These are phyloP conservation scores for Glaucomys volans DNA, from an alignment of 2,113 vertebrate genomes.

Conservation along the genomic window DNA sequence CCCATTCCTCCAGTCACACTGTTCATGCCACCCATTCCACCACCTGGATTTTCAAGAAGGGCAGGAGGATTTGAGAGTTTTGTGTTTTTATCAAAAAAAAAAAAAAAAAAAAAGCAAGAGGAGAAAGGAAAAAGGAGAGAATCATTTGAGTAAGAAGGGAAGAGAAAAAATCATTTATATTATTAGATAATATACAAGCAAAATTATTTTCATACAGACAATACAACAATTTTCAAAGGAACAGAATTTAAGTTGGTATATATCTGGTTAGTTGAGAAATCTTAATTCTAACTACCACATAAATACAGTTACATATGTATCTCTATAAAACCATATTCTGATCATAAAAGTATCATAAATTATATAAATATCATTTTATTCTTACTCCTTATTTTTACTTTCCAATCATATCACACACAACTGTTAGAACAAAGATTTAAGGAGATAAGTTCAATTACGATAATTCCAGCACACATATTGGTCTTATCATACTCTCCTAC, in stretches of 20 bases:
- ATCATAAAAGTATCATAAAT: slow-evolving; percentile 54
- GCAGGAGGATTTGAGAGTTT: slow-evolving; percentile 15
- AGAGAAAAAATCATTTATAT: slow-evolving; percentile 50
- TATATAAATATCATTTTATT: slow-evolving; percentile 31
- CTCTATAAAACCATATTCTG: slow-evolving; percentile 11
- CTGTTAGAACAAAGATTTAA: slow-evolving; percentile 16
- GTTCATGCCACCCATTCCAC: slow-evolving; percentile 93
- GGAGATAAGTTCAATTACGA: slow-evolving; percentile 6
- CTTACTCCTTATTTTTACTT: slow-evolving; percentile 39
- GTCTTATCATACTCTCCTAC: not conserved
- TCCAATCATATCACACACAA: slow-evolving; percentile 13
- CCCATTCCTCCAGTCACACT: slow-evolving; percentile 91
- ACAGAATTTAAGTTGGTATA: slow-evolving; percentile 44
- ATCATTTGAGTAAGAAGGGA: slow-evolving; percentile 38
- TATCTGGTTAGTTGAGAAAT: slow-evolving; percentile 37
- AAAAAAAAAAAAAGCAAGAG: slow-evolving; percentile 59
- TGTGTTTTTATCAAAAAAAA: slow-evolving; percentile 48
- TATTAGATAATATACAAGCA: slow-evolving; percentile 42
- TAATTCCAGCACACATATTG: not conserved
- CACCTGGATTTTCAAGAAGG: slow-evolving; percentile 78
- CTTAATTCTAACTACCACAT: slow-evolving; percentile 26
- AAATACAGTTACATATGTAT: slow-evolving; percentile 22
- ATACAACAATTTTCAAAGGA: slow-evolving; percentile 46
- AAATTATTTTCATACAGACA: slow-evolving; percentile 57
- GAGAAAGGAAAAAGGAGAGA: slow-evolving; percentile 2